A percentile compares a stretch with the other conserved stretches of the same genome.
These are phyloP conservation scores for Halcyon smyrnensis DNA, from an alignment of 2,797 vertebrate species.

Conservation along the genomic window DNA sequence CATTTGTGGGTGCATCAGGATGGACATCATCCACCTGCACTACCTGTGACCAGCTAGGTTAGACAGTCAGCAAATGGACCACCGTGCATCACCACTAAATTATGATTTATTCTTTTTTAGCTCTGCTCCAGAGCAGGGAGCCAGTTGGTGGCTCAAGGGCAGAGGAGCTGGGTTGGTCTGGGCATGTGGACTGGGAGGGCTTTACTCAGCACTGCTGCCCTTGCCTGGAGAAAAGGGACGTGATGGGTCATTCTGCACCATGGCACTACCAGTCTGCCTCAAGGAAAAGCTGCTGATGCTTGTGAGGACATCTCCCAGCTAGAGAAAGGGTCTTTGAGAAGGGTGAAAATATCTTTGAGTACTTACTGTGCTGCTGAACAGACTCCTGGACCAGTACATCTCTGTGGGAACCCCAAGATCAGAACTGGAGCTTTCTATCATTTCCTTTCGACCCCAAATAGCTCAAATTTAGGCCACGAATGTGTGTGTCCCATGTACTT, in stretches of 20 bases:
- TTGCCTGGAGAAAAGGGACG: not conserved
- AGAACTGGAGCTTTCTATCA: not conserved
- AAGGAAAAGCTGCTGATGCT: not conserved
- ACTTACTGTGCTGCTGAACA: not conserved
- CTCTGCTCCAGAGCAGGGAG: not conserved
- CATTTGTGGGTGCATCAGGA: not conserved
- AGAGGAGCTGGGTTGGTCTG: not conserved
- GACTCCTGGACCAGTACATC: not conserved
- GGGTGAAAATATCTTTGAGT: not conserved
- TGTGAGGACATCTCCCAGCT: not conserved
- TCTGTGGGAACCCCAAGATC: not conserved
- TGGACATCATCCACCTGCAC: not conserved
- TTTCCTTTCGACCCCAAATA: not conserved
- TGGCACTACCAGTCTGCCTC: not conserved
- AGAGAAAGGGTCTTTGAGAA: not conserved
- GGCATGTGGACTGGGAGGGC: not conserved
- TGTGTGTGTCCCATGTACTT: fast-evolving
- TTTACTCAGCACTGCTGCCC: not conserved
- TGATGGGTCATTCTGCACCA: not conserved
- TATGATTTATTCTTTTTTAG: too few relatives aligned
- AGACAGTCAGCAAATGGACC: not conserved
- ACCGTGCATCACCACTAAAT: too few relatives aligned
- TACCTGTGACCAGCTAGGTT: not conserved
- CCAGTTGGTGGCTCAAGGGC: not conserved
- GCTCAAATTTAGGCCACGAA: not conserved